phyloP scores from a whole-genome alignment of 2,797 vertebrate species.

The Pipistrellus nathusii region DNA sequence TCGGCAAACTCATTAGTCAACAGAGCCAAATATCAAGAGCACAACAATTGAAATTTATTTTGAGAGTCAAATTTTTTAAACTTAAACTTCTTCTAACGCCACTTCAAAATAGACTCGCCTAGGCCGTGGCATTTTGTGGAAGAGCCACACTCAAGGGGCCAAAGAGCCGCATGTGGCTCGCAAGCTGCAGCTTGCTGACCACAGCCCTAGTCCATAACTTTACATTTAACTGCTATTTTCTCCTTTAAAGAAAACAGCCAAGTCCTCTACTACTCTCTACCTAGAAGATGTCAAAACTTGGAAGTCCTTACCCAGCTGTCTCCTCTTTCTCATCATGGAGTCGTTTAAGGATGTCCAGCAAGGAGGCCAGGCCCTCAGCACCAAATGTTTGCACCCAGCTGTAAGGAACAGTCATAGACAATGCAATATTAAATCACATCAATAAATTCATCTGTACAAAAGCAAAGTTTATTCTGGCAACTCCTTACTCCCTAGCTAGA shows the following conservation, averaged over 20 bases:
- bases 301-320: slow-evolving; percentile 79
- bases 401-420: slow-evolving; percentile 59
- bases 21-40: too few species aligned
- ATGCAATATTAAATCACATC: slow-evolving; percentile 32
- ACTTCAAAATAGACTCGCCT: too few species aligned
- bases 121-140: too few species aligned
- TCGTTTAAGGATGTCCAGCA: slow-evolving; percentile 90
- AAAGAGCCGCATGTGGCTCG: too few species aligned
- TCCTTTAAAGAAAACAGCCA: slow-evolving; percentile 24
- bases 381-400: slow-evolving; percentile 98
- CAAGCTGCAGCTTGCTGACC: too few species aligned
- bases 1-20: too few species aligned
- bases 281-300: slow-evolving; percentile 25
- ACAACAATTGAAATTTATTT: too few species aligned
- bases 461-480: neutral
- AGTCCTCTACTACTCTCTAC: slow-evolving; percentile 2
- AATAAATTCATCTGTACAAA: neutral
- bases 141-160: too few species aligned
- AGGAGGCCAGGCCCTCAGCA: slow-evolving; percentile 91
- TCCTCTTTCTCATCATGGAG: slow-evolving; percentile 94
- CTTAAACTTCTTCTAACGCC: too few species aligned
- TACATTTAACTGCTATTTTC: slow-evolving; percentile 42
- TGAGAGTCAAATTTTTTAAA: too few species aligned
- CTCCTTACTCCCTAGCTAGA: slow-evolving; percentile 5
- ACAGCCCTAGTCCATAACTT: neutral